These are phyloP conservation scores for Ctenicera cuprea DNA, from an alignment of 2,888 invertebrate genomes.

Conservation along the genomic window DNA sequence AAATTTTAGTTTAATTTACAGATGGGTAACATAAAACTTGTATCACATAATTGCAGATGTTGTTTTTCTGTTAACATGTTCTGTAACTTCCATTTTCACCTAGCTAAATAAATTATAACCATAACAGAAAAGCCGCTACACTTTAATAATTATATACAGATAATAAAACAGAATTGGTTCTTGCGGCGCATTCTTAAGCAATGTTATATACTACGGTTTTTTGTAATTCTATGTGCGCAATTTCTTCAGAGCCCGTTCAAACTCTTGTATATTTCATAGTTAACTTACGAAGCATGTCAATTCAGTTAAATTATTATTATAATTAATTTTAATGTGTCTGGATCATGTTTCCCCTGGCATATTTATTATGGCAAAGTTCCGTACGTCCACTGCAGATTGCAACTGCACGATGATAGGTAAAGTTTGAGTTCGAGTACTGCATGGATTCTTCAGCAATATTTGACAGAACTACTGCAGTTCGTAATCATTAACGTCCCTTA, in stretches of 20 bases:
- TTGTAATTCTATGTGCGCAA: constrained; percentile 19
- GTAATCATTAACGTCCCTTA: constrained; percentile 59
- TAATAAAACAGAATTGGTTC: neutral
- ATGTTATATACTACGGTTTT: constrained; percentile 3
- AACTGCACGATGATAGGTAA: constrained; percentile 33
- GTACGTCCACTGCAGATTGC: constrained; percentile 52
- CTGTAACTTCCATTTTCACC: too few relatives aligned
- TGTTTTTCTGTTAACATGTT: too few relatives aligned
- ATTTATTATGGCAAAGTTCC: constrained; percentile 65
- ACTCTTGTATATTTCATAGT: constrained; percentile 61
- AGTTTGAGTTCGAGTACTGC: constrained; percentile 6
- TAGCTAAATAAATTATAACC: too few relatives aligned
- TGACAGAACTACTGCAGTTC: constrained; percentile 54
- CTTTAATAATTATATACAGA: too few relatives aligned
- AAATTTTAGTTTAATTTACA: too few relatives aligned
- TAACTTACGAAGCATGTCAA: constrained; percentile 63
- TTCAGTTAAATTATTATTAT: constrained; percentile 69
- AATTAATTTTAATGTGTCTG: constrained; percentile 70
- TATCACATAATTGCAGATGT: too few relatives aligned
- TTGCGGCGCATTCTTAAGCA: neutral
- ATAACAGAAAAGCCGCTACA: too few relatives aligned
- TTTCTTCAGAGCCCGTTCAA: constrained; percentile 25
- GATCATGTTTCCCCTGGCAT: constrained; percentile 69
- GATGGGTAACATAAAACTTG: too few relatives aligned
- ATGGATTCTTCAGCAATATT: constrained; percentile 38